phyloP scores from a whole-genome alignment of 2,888 invertebrate species.

The Drosophila limbata region DNA sequence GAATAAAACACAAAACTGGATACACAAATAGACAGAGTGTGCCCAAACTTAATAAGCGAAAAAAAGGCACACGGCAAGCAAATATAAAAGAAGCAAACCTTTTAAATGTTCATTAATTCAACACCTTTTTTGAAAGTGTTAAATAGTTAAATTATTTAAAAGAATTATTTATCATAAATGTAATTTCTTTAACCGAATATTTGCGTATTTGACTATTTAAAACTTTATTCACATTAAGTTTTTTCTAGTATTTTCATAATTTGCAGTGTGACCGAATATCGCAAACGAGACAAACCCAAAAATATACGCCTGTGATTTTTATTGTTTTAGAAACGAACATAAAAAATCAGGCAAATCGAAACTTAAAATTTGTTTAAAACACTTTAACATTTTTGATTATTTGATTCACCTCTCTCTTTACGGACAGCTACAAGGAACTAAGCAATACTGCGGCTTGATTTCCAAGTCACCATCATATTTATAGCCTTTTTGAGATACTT shows the following conservation, averaged over 20 bases:
- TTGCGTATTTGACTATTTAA: too few species aligned
- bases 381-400: neutral
- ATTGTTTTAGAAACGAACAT: neutral
- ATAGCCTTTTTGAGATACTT: conserved; percentile 28
- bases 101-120: neutral
- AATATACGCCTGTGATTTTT: neutral
- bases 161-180: too few species aligned
- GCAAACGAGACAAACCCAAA: neutral
- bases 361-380: neutral
- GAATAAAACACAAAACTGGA: too few species aligned
- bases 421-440: conserved; percentile 1
- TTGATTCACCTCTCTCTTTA: neutral
- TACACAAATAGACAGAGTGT: conserved; percentile 47
- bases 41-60: conserved; percentile 13
- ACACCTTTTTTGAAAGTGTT: too few species aligned
- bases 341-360: neutral
- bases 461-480: conserved; percentile 28
- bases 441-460: conserved; percentile 26
- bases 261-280: neutral
- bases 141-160: too few species aligned
- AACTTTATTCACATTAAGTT: too few species aligned
- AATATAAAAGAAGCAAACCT: neutral
- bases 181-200: too few species aligned
- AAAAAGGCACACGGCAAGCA: conserved; percentile 1
- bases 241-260: too few species aligned